Evolutionary conservation across 2,113 vertebrate species (phyloP), one percentile per base, ranked within the genome.

Genomic region (Oostethus manadensis): DNA sequence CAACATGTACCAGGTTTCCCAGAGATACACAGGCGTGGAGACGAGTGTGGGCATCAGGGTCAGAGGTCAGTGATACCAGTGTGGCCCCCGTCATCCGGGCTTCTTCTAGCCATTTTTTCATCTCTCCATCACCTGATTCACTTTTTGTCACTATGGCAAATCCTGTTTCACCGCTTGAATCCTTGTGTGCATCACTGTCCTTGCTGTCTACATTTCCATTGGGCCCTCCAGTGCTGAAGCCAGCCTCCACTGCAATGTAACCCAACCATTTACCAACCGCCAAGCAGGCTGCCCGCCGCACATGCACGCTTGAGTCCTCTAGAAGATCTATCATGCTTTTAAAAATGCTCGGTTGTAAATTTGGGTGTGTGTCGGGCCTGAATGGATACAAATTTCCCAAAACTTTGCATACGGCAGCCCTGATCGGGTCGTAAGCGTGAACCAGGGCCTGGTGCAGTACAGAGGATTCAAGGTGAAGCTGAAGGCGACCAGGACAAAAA

Each of bases 371-470:
- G 3, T 29, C 51, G 48, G 58, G 21, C 20, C 43, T 48, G 42
- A 73, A 78, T 6, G 82, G 84, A 44, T 84, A 29, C 20, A 88
- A 16, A 56, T 93, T 90, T 55, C 93, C 92, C 48, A 97, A 77
- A 15, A 99, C 86, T 58, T 83, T 86, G 8, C 93, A 96, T 2
- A 91, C 81, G 43, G 89, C 90, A 15, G 89, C 88, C 53, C 92
- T 88, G 67, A 98, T 77, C 0, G 35, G 75, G 23, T 85, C 83
- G 8, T 91, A 81, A 3, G 26, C 35, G 64, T 94, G 92, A 51
- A 42, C n/a, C n/a, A 92, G 59, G 1, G 83, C 86, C 51, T 53
- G 61, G 23, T 79, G 65, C 6, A 98, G 84, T 59, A 89, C 79
- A 1, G 22, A 48, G 23, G 68, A 74, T 38, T 89, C 82, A 35